phyloP scores from a whole-genome alignment of 2,888 invertebrate species.

The Cerastis rubricosa region DNA sequence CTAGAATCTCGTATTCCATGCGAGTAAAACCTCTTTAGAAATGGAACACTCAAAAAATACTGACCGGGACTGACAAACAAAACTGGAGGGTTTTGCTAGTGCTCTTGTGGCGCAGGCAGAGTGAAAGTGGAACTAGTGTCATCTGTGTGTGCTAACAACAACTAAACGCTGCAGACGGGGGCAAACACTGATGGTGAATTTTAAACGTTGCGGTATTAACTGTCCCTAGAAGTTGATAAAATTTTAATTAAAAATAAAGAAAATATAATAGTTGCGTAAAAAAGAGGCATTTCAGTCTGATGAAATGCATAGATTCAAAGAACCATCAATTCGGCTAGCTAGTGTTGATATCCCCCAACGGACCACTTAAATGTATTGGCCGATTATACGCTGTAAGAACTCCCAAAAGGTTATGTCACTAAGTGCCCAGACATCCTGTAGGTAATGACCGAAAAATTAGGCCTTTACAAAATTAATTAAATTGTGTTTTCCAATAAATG shows the following conservation, averaged over 20 bases:
- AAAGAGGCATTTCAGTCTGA: not conserved
- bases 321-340: not conserved
- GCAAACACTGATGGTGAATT: constrained; percentile 10
- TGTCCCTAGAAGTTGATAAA: not conserved
- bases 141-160: constrained; percentile 22
- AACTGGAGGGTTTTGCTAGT: constrained; percentile 16
- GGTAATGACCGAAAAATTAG: constrained; percentile 21
- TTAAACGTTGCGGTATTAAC: not conserved
- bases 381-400: not conserved
- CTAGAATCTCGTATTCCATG: not conserved
- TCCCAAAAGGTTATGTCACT: constrained; percentile 16
- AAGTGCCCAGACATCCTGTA: constrained; percentile 11
- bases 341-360: not conserved
- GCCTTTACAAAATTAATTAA: constrained; percentile 46
- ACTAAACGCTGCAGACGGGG: constrained; percentile 4
- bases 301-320: not conserved
- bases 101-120: not conserved
- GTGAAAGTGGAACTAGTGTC: constrained; percentile 11
- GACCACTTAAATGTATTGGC: not conserved
- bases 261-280: no score
- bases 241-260: not conserved
- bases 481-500: constrained; percentile 43
- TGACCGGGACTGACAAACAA: constrained; percentile 7
- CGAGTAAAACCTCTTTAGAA: constrained; percentile 9
- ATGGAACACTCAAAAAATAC: constrained; percentile 6